phyloP scores from a whole-genome alignment of 2,888 invertebrate genomes.

The Poecilobothrus nobilitatus region DNA sequence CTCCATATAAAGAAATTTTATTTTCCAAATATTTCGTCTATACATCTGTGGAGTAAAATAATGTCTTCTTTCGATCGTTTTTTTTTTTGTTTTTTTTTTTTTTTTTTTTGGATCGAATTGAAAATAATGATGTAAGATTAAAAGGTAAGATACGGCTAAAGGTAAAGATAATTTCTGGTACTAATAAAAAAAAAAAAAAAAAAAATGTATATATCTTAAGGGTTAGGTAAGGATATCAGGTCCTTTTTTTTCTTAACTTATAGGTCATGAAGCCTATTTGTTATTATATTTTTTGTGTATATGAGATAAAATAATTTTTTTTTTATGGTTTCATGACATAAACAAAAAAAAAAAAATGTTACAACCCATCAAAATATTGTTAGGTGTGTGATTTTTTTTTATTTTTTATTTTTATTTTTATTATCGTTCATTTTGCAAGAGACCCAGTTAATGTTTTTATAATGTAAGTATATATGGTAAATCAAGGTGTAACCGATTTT shows the following conservation, averaged over 20 bases:
- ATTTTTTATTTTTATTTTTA: too few species aligned
- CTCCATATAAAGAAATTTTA: too few species aligned
- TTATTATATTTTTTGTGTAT: background rate
- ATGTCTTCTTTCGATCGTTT: too few species aligned
- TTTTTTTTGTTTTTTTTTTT: too few species aligned
- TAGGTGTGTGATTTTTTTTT: background rate
- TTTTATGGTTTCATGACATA: too few species aligned
- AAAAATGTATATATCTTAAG: too few species aligned
- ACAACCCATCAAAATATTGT: background rate
- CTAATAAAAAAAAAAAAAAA: too few species aligned
- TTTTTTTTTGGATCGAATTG: too few species aligned
- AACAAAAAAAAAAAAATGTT: background rate
- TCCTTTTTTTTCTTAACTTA: background rate
- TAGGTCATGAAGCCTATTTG: background rate
- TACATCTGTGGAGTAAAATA: background rate
- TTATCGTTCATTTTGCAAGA: background rate
- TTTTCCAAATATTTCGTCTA: background rate
- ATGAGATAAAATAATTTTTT: too few species aligned
- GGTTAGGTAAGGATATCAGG: too few species aligned
- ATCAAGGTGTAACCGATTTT: background rate
- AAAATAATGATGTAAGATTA: slow-evolving; percentile 1
- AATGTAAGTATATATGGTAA: background rate
- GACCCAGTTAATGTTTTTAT: background rate
- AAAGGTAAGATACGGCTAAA: background rate
- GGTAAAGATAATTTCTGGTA: too few species aligned